Evolutionary conservation across 64 coral and sea anemone species (phyloP), one percentile per base, ranked within the genome.

Genomic region (Pocillopora verrucosa): DNA sequence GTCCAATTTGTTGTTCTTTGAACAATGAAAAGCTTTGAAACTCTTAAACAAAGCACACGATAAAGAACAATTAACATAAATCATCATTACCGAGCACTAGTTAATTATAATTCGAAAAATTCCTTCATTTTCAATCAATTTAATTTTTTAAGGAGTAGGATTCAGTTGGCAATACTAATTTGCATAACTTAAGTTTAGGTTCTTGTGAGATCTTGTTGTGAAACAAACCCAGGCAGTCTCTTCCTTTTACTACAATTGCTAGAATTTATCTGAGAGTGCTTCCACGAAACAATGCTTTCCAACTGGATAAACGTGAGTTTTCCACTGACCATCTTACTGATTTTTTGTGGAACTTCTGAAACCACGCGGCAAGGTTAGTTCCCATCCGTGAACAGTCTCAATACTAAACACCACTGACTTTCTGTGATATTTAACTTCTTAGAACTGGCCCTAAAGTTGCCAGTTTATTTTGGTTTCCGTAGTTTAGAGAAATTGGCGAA

Each of bases 281-380:
- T 4, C 6, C 10, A 10, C 36, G 20, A 10, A 30, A 58, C 35
- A 20, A 85, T 85, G 82, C 16, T 30, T 56, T 72, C 56, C 20
- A 85, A 24, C 63, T 85, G 82, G 64, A 65, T 85, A 16, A 57
- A 70, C 61, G 17, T 12, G 57, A 72, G 72, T 19, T 26, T 85
- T 57, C 4, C 65, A 85, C 56, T 11, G 20, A 16, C 20, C 9
- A 69, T 72, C 38, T 25, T 85, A n/a, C 64, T 85, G n/a, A 72
- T 11, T 38, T 30, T 57, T 20, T 24, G 34, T 6, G 20, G 38
- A 13, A 25, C 72, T 11, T 72, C 36, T 57, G 62, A 85, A n/a
- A 57, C 36, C 38, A 56, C 64, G 26, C 63, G 10, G 30, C 64
- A 59, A 70, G 82, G 82, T 85, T 57, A 56, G 63, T 62, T 26